Evolutionary conservation across 2,888 invertebrate genomes (phyloP).

Genomic region (Nymphalis urticae): DNA sequence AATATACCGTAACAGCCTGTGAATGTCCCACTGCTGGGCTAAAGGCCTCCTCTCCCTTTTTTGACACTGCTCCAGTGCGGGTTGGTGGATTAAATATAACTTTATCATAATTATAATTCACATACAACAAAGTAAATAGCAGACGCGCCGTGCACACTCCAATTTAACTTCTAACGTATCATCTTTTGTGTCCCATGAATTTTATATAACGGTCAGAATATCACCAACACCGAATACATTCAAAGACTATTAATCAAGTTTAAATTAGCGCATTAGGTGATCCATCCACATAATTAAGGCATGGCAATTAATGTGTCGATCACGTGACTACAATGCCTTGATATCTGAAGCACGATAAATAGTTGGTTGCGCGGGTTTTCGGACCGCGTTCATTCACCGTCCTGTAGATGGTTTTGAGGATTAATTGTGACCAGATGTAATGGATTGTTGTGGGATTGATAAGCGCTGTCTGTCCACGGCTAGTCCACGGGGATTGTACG

Average conservation of each 20-base stretch:
- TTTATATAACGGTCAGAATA: no score
- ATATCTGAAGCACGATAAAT: constrained; percentile 45
- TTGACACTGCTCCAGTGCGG: no score
- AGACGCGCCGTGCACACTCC: no score
- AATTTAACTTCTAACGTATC: no score
- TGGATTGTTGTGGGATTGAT: constrained; percentile 14
- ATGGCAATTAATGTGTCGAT: constrained; percentile 11
- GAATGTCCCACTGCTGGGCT: no score
- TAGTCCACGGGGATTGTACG: constrained; percentile 7
- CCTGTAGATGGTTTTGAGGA: constrained; percentile 26
- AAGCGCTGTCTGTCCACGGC: constrained; percentile 11
- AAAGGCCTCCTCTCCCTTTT: no score
- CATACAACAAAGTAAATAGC: no score
- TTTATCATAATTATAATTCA: no score
- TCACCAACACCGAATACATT: neutral
- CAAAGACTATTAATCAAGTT: constrained; percentile 3
- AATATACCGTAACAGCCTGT: no score
- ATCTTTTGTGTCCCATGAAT: no score
- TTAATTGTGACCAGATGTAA: constrained; percentile 24
- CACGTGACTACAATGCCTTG: constrained; percentile 1
- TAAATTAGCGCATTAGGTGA: constrained; percentile 9
- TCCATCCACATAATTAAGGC: constrained; percentile 17
- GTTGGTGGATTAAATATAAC: no score
- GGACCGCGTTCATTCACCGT: constrained; percentile 34
- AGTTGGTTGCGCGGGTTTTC: constrained; percentile 46